Percentiles rank a stretch among this genome's conserved stretches.
Conservation (phyloP, 2,888 invertebrate genomes). For the Eristalinus aeneus region DNA sequence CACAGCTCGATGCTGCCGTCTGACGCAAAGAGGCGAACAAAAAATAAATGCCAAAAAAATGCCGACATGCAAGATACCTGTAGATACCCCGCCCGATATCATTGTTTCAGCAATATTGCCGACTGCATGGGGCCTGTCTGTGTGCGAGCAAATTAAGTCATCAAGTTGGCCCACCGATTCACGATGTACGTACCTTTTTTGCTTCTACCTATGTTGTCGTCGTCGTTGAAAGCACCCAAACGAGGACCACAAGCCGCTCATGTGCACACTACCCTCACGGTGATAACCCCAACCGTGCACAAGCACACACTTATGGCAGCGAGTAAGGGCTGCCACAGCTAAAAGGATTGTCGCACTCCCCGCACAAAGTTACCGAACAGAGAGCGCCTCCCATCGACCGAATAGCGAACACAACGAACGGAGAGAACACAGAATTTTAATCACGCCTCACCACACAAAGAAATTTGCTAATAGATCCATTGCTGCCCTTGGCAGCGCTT, state of each 20-base stretch:
- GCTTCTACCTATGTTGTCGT: neutral
- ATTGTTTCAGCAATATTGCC: slow-evolving; percentile 37
- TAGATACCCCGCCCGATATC: slow-evolving; percentile 7
- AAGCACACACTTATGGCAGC: slow-evolving; percentile 60
- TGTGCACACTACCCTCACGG: slow-evolving; percentile 55
- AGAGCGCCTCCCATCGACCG: neutral
- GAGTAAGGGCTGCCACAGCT: slow-evolving; percentile 33
- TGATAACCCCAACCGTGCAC: slow-evolving; percentile 40
- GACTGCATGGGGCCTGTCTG: neutral
- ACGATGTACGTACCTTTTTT: slow-evolving; percentile 23
- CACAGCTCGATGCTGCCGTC: neutral
- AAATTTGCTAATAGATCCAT: slow-evolving; percentile 70
- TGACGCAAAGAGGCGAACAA: neutral
- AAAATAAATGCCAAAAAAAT: neutral
- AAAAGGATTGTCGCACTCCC: slow-evolving; percentile 63
- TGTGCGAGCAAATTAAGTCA: slow-evolving; percentile 48
- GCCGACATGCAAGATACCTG: slow-evolving; percentile 17
- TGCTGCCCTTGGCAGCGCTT: slow-evolving; percentile 17
- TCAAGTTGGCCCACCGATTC: slow-evolving; percentile 24
- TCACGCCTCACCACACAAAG: slow-evolving; percentile 70
- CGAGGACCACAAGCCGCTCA: slow-evolving; percentile 58
- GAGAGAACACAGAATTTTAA: slow-evolving; percentile 59
- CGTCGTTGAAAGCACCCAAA: neutral
- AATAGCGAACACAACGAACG: slow-evolving; percentile 1
- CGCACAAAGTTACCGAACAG: slow-evolving; percentile 13